These are phyloP conservation scores for Carassius carassius DNA, from an alignment of 2,113 vertebrate genomes.

Conservation along the genomic window DNA sequence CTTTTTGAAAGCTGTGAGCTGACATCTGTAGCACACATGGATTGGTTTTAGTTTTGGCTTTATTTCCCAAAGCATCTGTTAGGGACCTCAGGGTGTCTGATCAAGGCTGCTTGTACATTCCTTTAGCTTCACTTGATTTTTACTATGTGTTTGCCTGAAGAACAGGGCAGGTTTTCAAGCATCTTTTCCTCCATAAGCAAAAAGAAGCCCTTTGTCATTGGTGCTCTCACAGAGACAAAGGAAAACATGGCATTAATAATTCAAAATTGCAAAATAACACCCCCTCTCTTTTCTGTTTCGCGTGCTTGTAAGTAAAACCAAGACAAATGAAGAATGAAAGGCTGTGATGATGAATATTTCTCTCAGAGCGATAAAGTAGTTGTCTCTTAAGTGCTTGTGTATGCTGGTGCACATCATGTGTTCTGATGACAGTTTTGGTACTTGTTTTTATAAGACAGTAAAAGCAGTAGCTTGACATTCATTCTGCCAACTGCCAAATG, in stretches of 20 bases:
- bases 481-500: constrained; percentile 22
- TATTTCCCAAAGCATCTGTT: constrained; percentile 34
- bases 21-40: constrained; percentile 30
- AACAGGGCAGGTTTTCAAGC: constrained; percentile 40
- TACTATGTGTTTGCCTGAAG: constrained; percentile 38
- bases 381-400: constrained; percentile 40
- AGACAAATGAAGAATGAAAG: constrained; percentile 54
- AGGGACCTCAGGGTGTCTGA: constrained; percentile 1
- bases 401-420: constrained; percentile 14
- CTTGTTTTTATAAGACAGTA: constrained; percentile 40
- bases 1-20: background rate
- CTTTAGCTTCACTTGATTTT: constrained; percentile 21
- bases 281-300: constrained; percentile 21
- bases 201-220: constrained; percentile 61
- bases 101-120: constrained; percentile 40
- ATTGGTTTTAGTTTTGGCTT: background rate
- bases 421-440: constrained; percentile 29
- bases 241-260: constrained; percentile 69
- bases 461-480: constrained; percentile 32
- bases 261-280: constrained; percentile 68
- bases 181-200: constrained; percentile 45
- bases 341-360: constrained; percentile 51
- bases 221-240: constrained; percentile 56
- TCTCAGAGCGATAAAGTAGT: constrained; percentile 40
- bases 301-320: constrained; percentile 38